Evolutionary conservation across 2,797 vertebrate genomes (phyloP).

Genomic region (Danio aesculapii): DNA sequence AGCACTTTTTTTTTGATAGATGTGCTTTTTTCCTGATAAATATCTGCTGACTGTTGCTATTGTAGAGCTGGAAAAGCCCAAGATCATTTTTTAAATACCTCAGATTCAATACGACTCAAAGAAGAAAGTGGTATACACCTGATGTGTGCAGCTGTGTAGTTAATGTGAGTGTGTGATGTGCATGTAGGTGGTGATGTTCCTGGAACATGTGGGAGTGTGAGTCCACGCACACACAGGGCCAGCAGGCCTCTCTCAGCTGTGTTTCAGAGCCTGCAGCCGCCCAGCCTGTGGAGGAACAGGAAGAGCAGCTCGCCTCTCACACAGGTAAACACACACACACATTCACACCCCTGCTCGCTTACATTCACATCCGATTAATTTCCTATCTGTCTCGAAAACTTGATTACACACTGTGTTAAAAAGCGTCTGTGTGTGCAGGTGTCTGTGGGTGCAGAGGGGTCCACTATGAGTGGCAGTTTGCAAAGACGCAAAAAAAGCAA

Average conservation of each 20-base stretch:
- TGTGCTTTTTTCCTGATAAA: too few relatives aligned
- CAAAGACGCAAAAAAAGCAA: conserved; percentile 93
- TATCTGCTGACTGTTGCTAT: too few relatives aligned
- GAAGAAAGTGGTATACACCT: too few relatives aligned
- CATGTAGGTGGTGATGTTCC: conserved; percentile 79
- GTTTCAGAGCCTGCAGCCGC: conserved; percentile 92
- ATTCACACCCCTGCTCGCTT: conserved; percentile 12
- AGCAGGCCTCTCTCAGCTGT: conserved; percentile 91
- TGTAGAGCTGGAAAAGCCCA: too few relatives aligned
- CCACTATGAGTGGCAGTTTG: conserved; percentile 91
- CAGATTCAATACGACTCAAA: too few relatives aligned
- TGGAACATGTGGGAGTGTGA: conserved; percentile 81
- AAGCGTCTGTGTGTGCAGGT: conserved; percentile 76
- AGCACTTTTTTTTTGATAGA: too few relatives aligned
- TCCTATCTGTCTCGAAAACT: background rate
- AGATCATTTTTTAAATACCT: too few relatives aligned
- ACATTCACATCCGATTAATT: background rate
- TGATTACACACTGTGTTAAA: background rate
- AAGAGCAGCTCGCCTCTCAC: conserved; percentile 86
- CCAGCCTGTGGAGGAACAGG: conserved; percentile 91
- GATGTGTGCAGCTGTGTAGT: background rate
- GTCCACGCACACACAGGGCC: conserved; percentile 83
- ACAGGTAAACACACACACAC: conserved; percentile 79
- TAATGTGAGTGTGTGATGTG: conserved; percentile 30
- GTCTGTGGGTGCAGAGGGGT: conserved; percentile 86